phyloP scores from a whole-genome alignment of 2,888 invertebrate species.

The Pristionchus japonicus region DNA sequence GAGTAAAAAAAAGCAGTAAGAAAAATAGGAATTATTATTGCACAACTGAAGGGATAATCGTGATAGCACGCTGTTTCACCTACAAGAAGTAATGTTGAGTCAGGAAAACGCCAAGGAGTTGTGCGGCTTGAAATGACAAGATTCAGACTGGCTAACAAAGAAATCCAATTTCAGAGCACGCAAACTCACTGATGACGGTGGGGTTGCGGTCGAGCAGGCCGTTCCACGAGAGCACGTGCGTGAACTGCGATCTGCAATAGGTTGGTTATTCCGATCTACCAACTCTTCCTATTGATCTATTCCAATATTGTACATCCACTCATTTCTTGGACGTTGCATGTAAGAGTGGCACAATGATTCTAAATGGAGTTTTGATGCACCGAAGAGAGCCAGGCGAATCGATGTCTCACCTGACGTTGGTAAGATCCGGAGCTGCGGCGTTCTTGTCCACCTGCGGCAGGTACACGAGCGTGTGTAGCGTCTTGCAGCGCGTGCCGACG shows the following conservation, averaged over 20 bases:
- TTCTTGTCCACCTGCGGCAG: slow-evolving; percentile 59
- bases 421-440: slow-evolving; percentile 47
- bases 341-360: no score
- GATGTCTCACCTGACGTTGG: slow-evolving; percentile 46
- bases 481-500: slow-evolving; percentile 50
- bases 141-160: not conserved
- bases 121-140: no score
- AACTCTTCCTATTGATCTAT: no score
- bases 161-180: not conserved
- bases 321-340: no score
- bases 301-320: no score
- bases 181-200: slow-evolving; percentile 51
- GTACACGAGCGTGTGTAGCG: slow-evolving; percentile 68
- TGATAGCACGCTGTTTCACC: no score
- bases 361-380: not conserved
- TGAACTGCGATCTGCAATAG: slow-evolving; percentile 56
- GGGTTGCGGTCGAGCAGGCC: slow-evolving; percentile 57
- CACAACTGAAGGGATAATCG: no score
- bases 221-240: slow-evolving; percentile 62
- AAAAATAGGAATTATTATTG: no score
- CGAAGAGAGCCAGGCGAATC: no score
- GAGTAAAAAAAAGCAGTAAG: no score
- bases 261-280: not conserved
- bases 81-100: no score
- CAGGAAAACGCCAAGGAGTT: no score